phyloP scores from a whole-genome alignment of 2,113 vertebrate genomes.

The Aptenodytes patagonicus region DNA sequence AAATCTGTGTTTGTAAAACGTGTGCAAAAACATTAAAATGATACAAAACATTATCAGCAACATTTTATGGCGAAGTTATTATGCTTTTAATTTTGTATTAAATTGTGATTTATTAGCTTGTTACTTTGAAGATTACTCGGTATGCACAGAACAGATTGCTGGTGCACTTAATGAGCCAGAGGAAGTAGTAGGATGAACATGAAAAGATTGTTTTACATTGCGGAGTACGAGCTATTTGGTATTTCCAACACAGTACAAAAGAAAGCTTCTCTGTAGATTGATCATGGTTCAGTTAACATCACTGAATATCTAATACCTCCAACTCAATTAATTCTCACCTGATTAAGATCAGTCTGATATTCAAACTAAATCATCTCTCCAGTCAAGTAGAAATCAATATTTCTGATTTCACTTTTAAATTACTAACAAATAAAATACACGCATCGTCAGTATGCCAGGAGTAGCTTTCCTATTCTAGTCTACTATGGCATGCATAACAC shows the following conservation, averaged over 20 bases:
- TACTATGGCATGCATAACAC: slow-evolving; percentile 74
- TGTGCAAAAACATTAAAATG: background rate
- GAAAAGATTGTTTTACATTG: slow-evolving; percentile 69
- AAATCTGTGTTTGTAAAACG: slow-evolving; percentile 16
- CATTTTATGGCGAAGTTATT: slow-evolving; percentile 49
- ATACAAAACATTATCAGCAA: slow-evolving; percentile 30
- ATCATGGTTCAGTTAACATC: slow-evolving; percentile 87
- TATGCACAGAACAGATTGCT: slow-evolving; percentile 64
- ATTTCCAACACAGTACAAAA: slow-evolving; percentile 78
- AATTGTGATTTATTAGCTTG: slow-evolving; percentile 70
- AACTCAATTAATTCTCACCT: slow-evolving; percentile 93
- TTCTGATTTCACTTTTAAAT: slow-evolving; percentile 97
- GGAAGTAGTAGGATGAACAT: slow-evolving; percentile 68
- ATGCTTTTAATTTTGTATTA: slow-evolving; percentile 70
- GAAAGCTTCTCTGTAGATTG: slow-evolving; percentile 82
- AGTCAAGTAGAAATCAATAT: slow-evolving; percentile 91
- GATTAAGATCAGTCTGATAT: slow-evolving; percentile 86
- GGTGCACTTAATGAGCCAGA: slow-evolving; percentile 74
- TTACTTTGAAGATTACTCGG: slow-evolving; percentile 62
- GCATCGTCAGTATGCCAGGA: slow-evolving; percentile 69
- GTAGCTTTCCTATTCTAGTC: slow-evolving; percentile 76
- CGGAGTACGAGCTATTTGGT: slow-evolving; percentile 71
- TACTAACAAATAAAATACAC: slow-evolving; percentile 80
- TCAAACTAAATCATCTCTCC: slow-evolving; percentile 92
- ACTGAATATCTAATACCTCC: slow-evolving; percentile 89